phyloP scores from a whole-genome alignment of 2,797 vertebrate genomes.

The Manis pentadactyla region DNA sequence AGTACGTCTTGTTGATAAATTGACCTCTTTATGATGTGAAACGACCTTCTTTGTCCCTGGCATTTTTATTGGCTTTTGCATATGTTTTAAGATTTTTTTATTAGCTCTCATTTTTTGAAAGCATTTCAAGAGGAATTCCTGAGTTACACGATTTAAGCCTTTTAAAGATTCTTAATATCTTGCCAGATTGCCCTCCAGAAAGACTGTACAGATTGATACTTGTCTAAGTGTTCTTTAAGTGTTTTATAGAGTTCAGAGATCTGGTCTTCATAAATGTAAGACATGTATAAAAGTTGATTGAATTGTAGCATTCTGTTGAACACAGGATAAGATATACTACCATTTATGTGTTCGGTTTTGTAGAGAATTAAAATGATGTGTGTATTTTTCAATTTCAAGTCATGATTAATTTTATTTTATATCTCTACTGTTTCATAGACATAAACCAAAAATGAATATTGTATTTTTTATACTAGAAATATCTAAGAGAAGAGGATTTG shows the following conservation, averaged over 20 bases:
- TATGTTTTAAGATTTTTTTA: not conserved
- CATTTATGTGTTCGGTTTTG: conserved; percentile 7
- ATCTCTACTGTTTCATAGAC: not conserved
- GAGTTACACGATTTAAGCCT: not conserved
- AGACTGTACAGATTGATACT: not conserved
- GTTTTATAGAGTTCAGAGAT: not conserved
- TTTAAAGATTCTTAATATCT: conserved; percentile 6
- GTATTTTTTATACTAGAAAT: conserved; percentile 1
- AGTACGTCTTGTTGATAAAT: not conserved
- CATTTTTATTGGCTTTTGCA: not conserved
- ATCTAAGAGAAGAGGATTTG: not conserved
- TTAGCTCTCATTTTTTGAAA: not conserved
- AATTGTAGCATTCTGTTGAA: not conserved
- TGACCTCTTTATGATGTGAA: not conserved
- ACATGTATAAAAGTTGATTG: not conserved
- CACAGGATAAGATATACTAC: not conserved
- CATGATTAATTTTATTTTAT: conserved; percentile 1
- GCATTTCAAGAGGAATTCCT: not conserved
- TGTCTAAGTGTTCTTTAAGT: not conserved
- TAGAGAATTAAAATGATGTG: not conserved
- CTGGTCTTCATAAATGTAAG: not conserved
- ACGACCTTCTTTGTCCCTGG: not conserved
- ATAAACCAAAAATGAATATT: not conserved
- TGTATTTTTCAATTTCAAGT: not conserved
- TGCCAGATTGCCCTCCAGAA: not conserved